Conservation (phyloP, 35 echinoderm and acorn worm species). For the Acanthaster planci region DNA sequence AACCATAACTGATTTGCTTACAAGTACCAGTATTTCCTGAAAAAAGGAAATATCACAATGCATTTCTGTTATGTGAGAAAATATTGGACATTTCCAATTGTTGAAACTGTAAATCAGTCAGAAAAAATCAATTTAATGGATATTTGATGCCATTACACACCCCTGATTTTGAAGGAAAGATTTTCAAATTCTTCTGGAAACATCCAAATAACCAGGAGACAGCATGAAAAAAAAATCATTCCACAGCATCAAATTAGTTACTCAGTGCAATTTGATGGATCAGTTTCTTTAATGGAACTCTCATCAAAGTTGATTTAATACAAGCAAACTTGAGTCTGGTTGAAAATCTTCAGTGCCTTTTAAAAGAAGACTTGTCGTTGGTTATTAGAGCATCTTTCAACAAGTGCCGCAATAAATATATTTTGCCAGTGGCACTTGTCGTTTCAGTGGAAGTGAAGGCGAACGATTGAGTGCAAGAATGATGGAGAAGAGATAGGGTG, state of each 20-base stretch:
- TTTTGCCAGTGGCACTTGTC: constrained; percentile 10
- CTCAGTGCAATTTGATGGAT: background rate
- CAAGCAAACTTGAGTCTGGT: background rate
- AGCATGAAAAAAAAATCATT: background rate
- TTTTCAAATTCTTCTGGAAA: background rate
- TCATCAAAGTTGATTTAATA: constrained; percentile 16
- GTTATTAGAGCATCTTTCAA: constrained; percentile 13
- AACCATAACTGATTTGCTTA: no score
- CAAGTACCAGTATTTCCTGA: no score
- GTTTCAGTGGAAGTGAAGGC: background rate
- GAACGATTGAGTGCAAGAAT: background rate
- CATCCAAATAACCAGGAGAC: background rate
- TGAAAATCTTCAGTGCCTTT: background rate
- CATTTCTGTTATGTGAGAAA: no score
- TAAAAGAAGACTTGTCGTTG: background rate
- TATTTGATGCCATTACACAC: no score
- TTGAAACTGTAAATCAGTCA: no score
- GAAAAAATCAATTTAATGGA: no score
- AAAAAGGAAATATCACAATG: no score
- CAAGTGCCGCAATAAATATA: constrained; percentile 18
- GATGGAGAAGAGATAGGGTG: background rate
- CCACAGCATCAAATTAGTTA: background rate
- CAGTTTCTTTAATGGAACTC: background rate
- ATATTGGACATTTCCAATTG: no score
- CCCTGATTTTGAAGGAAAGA: background rate